A percentile compares a stretch with the other conserved stretches of the same genome.
Conservation (phyloP, 2,113 vertebrate genomes). For the Datnioides undecimradiatus region DNA sequence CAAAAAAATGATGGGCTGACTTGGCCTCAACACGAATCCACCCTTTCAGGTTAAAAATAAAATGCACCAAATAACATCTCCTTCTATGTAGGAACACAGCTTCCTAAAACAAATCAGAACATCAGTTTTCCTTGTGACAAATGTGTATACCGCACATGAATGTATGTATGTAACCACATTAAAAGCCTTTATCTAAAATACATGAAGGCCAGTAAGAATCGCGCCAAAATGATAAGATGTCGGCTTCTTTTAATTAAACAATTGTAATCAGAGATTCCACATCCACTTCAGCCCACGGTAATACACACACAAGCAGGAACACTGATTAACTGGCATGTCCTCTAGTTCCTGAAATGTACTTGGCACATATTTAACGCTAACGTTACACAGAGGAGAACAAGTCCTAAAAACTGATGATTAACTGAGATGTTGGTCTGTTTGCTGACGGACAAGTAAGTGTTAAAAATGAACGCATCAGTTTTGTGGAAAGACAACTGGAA, state of each 20-base stretch:
- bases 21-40: conserved; percentile 78
- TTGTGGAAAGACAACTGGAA: no score
- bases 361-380: no score
- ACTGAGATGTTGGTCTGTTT: neutral
- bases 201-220: neutral
- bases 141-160: neutral
- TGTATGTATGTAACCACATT: neutral
- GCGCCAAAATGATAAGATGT: neutral
- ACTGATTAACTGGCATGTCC: no score
- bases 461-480: neutral
- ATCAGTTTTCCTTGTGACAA: neutral
- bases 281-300: neutral
- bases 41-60: conserved; percentile 84
- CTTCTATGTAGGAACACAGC: neutral
- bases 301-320: no score
- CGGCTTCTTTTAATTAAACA: neutral
- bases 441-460: neutral
- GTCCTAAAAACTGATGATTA: neutral
- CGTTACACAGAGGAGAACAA: neutral
- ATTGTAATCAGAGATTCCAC: neutral
- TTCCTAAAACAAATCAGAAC: neutral
- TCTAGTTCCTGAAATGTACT: neutral
- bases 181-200: neutral
- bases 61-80: conserved; percentile 81
- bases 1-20: conserved; percentile 72